A percentile compares a stretch with the other conserved stretches of the same genome.
Conservation (phyloP, 2,888 invertebrate species). For the Aromia moschata region DNA sequence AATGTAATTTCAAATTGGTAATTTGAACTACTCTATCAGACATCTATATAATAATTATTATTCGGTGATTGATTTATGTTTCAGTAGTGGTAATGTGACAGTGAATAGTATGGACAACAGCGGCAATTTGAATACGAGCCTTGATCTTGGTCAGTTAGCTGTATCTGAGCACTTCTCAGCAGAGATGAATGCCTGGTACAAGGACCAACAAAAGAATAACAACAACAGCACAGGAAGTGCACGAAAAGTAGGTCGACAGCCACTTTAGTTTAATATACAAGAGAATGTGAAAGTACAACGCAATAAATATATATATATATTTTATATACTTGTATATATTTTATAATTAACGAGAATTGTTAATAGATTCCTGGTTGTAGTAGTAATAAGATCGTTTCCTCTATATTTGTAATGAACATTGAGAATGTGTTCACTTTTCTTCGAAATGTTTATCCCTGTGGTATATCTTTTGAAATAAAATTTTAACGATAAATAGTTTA, state of each 20-base stretch:
- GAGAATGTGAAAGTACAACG: constrained; percentile 40
- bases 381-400: constrained; percentile 3
- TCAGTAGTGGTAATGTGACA: constrained; percentile 43
- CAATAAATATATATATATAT: constrained; percentile 35
- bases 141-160: constrained; percentile 55
- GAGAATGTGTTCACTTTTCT: neutral
- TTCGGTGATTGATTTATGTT: constrained; percentile 23
- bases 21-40: too few species aligned
- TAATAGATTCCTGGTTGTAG: constrained; percentile 25
- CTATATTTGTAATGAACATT: constrained; percentile 9
- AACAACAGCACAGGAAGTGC: constrained; percentile 48
- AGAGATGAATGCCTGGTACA: constrained; percentile 69
- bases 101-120: constrained; percentile 44
- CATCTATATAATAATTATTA: constrained; percentile 11
- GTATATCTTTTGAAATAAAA: neutral
- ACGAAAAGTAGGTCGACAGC: constrained; percentile 53
- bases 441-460: neutral
- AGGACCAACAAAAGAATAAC: constrained; percentile 57
- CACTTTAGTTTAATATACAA: constrained; percentile 51
- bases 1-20: too few species aligned
- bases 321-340: constrained; percentile 40
- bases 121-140: constrained; percentile 51
- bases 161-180: constrained; percentile 65
- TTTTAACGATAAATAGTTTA: neutral
- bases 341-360: constrained; percentile 31